Percentiles rank a stretch among this genome's conserved stretches.
Evolutionary conservation across 1,140 invertebrate species (phyloP).

Genomic region (Calycopis cecrops): DNA sequence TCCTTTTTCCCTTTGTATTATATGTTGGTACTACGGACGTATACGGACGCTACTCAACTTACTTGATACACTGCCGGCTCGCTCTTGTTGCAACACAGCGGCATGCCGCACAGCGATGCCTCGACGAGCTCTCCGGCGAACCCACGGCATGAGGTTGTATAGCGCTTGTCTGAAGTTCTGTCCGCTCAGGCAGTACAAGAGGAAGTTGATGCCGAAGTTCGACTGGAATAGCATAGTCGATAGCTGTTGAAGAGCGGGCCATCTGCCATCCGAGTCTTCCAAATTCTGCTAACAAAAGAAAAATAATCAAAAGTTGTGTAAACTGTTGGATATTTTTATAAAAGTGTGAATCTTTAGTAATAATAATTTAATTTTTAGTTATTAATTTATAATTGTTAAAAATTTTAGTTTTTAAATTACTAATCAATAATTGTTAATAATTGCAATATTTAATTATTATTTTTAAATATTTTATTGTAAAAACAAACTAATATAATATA

Average conservation of each 20-base stretch:
- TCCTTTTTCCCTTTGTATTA: no score
- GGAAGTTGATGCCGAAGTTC: slow-evolving; percentile 91
- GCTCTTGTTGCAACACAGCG: slow-evolving; percentile 19
- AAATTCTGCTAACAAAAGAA: slow-evolving; percentile 28
- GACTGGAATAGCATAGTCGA: slow-evolving; percentile 80
- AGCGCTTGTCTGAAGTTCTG: slow-evolving; percentile 85
- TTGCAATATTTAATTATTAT: no score
- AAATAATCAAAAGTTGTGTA: not conserved
- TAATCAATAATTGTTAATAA: no score
- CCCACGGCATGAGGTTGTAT: slow-evolving; percentile 36
- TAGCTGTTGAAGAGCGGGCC: slow-evolving; percentile 76
- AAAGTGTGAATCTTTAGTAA: no score
- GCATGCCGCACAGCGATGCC: slow-evolving; percentile 26
- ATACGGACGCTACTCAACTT: no score
- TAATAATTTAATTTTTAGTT: no score
- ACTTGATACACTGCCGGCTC: slow-evolving; percentile 45
- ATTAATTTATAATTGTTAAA: no score
- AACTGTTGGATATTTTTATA: not conserved
- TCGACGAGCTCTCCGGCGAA: slow-evolving; percentile 20
- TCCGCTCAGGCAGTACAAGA: slow-evolving; percentile 88
- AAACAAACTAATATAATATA: no score
- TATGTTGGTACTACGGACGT: no score
- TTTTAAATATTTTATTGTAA: no score
- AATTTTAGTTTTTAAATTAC: no score
- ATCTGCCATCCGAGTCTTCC: slow-evolving; percentile 40